Percentiles rank a stretch among this genome's conserved stretches.
Evolutionary conservation across 2,113 vertebrate genomes (phyloP).

Genomic region (Apteryx owenii): DNA sequence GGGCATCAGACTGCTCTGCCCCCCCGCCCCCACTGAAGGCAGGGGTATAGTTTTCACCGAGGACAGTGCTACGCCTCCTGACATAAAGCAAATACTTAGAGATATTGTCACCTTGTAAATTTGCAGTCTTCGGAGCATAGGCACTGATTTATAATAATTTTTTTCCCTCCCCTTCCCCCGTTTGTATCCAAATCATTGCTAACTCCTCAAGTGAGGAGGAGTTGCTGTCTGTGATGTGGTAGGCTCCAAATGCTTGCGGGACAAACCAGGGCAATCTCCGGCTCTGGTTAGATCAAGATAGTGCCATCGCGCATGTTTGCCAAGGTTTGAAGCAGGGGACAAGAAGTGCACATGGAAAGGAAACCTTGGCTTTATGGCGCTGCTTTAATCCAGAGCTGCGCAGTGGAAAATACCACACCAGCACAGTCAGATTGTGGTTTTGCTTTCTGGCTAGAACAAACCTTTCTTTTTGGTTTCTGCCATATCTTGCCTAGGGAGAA

Average conservation of each 20-base stretch:
- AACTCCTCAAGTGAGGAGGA: not conserved
- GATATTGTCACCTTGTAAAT: not conserved
- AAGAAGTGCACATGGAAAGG: not conserved
- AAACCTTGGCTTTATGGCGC: not conserved
- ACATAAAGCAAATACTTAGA: not conserved
- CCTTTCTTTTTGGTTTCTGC: conserved; percentile 32
- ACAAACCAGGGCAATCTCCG: not conserved
- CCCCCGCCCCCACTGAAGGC: not conserved
- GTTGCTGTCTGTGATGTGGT: not conserved
- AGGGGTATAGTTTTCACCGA: not conserved
- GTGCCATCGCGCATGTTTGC: not conserved
- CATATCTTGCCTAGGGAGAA: conserved; percentile 35
- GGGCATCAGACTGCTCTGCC: not conserved
- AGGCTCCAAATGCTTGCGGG: not conserved
- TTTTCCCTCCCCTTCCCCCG: not conserved
- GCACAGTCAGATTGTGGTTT: conserved; percentile 13
- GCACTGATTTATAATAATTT: not conserved
- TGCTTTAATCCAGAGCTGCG: conserved; percentile 13
- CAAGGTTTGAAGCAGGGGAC: not conserved
- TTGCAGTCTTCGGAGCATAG: not conserved
- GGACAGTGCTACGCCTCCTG: not conserved
- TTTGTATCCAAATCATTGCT: not conserved
- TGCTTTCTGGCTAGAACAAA: conserved; percentile 56
- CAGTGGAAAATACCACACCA: conserved; percentile 28
- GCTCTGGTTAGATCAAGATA: not conserved